Conservation (phyloP, 2,113 vertebrate genomes). For the Prietella phreatophila region DNA sequence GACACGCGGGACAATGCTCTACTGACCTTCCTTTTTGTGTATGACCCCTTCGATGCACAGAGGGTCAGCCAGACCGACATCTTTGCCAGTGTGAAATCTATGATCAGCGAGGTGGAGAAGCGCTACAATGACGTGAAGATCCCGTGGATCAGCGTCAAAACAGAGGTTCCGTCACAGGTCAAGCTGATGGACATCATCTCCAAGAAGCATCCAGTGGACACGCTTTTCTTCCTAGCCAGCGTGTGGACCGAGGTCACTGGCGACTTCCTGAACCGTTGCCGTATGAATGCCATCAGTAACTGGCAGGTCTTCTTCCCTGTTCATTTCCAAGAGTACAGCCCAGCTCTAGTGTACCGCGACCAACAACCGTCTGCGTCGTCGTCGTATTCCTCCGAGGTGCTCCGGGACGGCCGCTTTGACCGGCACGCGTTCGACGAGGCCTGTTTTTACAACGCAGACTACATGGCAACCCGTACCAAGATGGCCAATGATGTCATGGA, state of each 20-base stretch:
- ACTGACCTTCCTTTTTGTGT: conserved; percentile 89
- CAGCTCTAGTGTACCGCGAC: conserved; percentile 75
- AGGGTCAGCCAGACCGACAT: conserved; percentile 83
- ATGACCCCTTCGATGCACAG: conserved; percentile 85
- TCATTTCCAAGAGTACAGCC: conserved; percentile 95
- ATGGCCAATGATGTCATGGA: conserved; percentile 85
- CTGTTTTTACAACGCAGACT: conserved; percentile 96
- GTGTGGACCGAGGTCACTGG: conserved; percentile 88
- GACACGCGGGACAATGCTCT: conserved; percentile 87
- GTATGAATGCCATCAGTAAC: conserved; percentile 94
- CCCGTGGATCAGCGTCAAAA: conserved; percentile 91
- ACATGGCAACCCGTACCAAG: conserved; percentile 87
- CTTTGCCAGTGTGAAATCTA: conserved; percentile 85
- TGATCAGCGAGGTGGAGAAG: conserved; percentile 86
- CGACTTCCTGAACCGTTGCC: conserved; percentile 91
- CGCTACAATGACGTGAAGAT: conserved; percentile 85
- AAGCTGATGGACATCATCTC: conserved; percentile 97
- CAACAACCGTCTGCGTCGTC: conserved; percentile 74
- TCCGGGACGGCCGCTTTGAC: conserved; percentile 86
- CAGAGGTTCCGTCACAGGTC: conserved; percentile 89
- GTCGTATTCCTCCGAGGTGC: conserved; percentile 72
- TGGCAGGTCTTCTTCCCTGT: conserved; percentile 98
- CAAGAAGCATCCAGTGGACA: conserved; percentile 96
- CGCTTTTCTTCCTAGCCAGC: conserved; percentile 86
- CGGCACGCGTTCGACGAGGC: conserved; percentile 87